Evolutionary conservation across 2,113 vertebrate species (phyloP).

Genomic region (Pangasianodon hypophthalmus): DNA sequence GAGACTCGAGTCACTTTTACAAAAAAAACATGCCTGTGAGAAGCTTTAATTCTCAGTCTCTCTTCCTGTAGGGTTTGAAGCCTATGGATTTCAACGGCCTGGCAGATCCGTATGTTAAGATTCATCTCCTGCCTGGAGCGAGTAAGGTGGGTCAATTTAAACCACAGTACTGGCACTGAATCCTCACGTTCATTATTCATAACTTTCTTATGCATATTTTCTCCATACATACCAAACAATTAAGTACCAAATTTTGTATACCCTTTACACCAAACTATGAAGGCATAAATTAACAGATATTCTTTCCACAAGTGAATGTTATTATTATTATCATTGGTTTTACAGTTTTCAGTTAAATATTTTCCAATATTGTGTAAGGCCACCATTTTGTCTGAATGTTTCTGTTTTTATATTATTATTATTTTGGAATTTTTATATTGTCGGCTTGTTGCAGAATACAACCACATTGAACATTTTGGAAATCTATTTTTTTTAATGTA

Average conservation of each 20-base stretch:
- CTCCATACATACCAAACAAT: not conserved
- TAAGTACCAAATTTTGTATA: not conserved
- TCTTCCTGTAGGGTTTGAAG: constrained; percentile 78
- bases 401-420: not conserved
- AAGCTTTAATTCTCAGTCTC: not conserved
- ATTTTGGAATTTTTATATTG: not conserved
- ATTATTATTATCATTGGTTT: not conserved
- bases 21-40: not conserved
- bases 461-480: not conserved
- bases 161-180: not conserved
- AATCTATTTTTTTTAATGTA: not conserved
- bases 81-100: constrained; percentile 91
- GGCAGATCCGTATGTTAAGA: constrained; percentile 86
- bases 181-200: not conserved
- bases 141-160: constrained; percentile 78
- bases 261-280: not conserved
- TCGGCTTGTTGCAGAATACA: not conserved
- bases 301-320: not conserved
- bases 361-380: not conserved
- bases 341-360: not conserved
- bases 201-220: not conserved
- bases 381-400: not conserved
- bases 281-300: not conserved
- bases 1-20: not conserved
- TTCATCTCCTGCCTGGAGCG: constrained; percentile 86